phyloP scores from a whole-genome alignment of 2,113 vertebrate genomes.

The Brienomyrus brachyistius region DNA sequence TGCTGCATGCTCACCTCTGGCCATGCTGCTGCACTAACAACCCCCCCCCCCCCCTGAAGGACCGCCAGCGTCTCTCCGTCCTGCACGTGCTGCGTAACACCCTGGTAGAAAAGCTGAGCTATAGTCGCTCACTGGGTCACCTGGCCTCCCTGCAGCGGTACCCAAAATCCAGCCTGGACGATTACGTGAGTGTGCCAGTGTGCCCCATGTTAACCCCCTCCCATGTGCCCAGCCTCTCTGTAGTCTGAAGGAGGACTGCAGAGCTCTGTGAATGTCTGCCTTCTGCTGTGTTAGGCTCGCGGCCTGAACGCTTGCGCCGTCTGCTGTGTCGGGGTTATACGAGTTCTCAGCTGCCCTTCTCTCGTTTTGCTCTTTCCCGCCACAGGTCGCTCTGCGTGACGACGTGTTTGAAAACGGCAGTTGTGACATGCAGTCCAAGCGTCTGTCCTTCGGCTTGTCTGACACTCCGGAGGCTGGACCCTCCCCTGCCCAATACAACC shows the following conservation, averaged over 20 bases:
- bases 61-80: conserved; percentile 68
- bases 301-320: neutral
- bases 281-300: neutral
- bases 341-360: neutral
- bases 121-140: conserved; percentile 89
- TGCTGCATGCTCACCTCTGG: neutral
- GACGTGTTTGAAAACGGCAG: conserved; percentile 78
- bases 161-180: conserved; percentile 82
- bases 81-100: conserved; percentile 82
- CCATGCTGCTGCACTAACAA: conserved; percentile 18
- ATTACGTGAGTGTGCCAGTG: conserved; percentile 81
- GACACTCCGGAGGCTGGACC: conserved; percentile 66
- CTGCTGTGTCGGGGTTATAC: neutral
- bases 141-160: conserved; percentile 84
- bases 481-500: conserved; percentile 62
- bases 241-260: neutral
- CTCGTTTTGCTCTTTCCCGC: conserved; percentile 12
- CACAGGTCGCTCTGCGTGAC: conserved; percentile 78
- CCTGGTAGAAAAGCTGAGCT: conserved; percentile 88
- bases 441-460: conserved; percentile 80
- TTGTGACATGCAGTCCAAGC: conserved; percentile 64
- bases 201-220: conserved; percentile 9
- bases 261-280: neutral
- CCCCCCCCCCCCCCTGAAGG: neutral
- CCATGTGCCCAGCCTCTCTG: neutral